Percentiles rank a stretch among this genome's conserved stretches.
These are phyloP conservation scores for Crotalus adamanteus DNA, from an alignment of 2,797 vertebrate species.

Conservation along the genomic window DNA sequence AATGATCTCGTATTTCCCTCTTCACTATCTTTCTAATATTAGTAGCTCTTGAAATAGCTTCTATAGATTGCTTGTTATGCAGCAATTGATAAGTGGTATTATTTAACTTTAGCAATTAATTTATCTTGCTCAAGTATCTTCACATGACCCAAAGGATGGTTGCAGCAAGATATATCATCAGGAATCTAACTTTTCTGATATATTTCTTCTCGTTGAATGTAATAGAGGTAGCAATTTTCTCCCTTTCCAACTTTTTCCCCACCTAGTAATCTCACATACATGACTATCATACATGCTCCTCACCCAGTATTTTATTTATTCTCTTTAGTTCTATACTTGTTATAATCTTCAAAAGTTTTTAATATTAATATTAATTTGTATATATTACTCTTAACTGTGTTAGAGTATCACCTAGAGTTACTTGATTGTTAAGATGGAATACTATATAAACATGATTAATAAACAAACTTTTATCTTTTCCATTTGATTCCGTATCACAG, in stretches of 20 bases:
- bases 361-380: background rate
- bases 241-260: background rate
- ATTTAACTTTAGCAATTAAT: background rate
- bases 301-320: no score
- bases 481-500: background rate
- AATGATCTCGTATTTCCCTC: background rate
- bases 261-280: background rate
- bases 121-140: background rate
- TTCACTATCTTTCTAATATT: background rate
- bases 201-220: background rate
- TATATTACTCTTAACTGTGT: background rate
- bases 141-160: background rate
- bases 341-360: no score
- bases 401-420: background rate
- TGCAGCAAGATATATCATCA: background rate
- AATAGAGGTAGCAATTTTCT: background rate
- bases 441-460: background rate
- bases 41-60: background rate
- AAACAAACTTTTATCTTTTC: background rate
- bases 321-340: no score
- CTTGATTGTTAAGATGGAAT: background rate
- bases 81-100: background rate
- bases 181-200: background rate
- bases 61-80: background rate
- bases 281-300: no score